Percentiles rank a stretch among this genome's conserved stretches.
phyloP scores from a whole-genome alignment of 2,113 vertebrate species.

The Pleuronectes platessa region DNA sequence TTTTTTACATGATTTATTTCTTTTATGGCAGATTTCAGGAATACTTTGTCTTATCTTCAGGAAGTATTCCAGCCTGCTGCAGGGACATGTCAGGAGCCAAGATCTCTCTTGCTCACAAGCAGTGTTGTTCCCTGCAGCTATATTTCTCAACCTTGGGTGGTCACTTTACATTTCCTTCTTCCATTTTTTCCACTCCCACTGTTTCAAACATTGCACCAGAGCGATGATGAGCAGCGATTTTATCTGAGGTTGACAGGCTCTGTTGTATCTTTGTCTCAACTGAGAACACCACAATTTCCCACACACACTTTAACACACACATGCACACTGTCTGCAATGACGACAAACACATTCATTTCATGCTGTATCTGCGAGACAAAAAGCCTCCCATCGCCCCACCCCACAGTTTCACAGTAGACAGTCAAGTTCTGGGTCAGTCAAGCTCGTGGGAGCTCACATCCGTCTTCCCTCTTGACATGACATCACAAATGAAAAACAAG shows the following conservation, averaged over 20 bases:
- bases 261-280: conserved; percentile 27
- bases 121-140: conserved; percentile 55
- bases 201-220: conserved; percentile 38
- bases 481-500: conserved; percentile 66
- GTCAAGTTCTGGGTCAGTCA: conserved; percentile 65
- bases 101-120: conserved; percentile 46
- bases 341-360: conserved; percentile 51
- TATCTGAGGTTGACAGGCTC: background rate
- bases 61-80: conserved; percentile 66
- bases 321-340: conserved; percentile 11
- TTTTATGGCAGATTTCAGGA: conserved; percentile 50
- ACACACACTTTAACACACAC: background rate
- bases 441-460: conserved; percentile 55
- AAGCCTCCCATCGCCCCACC: conserved; percentile 30
- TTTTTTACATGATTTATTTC: conserved; percentile 67
- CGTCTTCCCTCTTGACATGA: conserved; percentile 48
- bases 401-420: conserved; percentile 65
- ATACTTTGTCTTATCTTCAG: conserved; percentile 73
- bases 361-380: conserved; percentile 52
- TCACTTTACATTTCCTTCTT: conserved; percentile 66
- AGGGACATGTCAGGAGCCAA: conserved; percentile 63
- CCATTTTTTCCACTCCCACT: conserved; percentile 29
- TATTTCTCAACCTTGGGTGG: conserved; percentile 70
- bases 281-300: background rate
- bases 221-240: conserved; percentile 22